These are phyloP conservation scores for Phalacrocorax aristotelis DNA, from an alignment of 2,113 vertebrate genomes.

Conservation along the genomic window DNA sequence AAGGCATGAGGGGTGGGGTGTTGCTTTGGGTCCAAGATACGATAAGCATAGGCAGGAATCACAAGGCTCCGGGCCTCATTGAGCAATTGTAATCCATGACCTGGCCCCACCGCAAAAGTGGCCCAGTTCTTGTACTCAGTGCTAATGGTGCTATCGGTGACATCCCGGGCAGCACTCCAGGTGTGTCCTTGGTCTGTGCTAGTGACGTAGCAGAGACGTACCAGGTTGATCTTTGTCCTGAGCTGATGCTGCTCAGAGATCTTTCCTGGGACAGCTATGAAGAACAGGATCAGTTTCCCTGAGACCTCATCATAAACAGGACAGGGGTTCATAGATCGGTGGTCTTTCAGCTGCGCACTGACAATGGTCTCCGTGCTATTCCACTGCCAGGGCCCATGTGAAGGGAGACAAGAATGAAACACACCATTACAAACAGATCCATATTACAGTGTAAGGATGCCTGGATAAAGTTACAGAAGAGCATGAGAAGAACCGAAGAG, in stretches of 20 bases:
- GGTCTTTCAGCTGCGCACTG: constrained; percentile 59
- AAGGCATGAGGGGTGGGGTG: constrained; percentile 71
- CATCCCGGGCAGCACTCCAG: constrained; percentile 80
- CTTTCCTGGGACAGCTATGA: constrained; percentile 82
- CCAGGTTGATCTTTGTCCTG: constrained; percentile 79
- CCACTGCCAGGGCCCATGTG: constrained; percentile 50
- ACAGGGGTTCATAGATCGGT: constrained; percentile 77
- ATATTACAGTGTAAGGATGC: accelerated
- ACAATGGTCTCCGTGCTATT: constrained; percentile 39
- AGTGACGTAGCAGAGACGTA: constrained; percentile 82
- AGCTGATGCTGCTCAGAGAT: constrained; percentile 85
- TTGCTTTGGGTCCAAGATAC: not conserved
- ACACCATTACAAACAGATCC: not conserved
- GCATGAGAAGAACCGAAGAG: not conserved
- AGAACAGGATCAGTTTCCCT: constrained; percentile 83
- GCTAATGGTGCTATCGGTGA: constrained; percentile 77
- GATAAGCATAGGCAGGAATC: constrained; percentile 88
- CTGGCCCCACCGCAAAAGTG: constrained; percentile 88
- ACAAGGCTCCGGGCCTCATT: constrained; percentile 70
- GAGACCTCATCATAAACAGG: constrained; percentile 64
- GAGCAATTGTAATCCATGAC: constrained; percentile 85
- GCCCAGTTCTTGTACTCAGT: constrained; percentile 77
- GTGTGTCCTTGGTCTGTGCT: constrained; percentile 80
- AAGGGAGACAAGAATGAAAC: constrained; percentile 1
- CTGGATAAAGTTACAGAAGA: not conserved